Percentiles rank a stretch among this genome's conserved stretches.
Conservation (phyloP, 2,888 invertebrate species). For the Diabrotica balteata region DNA sequence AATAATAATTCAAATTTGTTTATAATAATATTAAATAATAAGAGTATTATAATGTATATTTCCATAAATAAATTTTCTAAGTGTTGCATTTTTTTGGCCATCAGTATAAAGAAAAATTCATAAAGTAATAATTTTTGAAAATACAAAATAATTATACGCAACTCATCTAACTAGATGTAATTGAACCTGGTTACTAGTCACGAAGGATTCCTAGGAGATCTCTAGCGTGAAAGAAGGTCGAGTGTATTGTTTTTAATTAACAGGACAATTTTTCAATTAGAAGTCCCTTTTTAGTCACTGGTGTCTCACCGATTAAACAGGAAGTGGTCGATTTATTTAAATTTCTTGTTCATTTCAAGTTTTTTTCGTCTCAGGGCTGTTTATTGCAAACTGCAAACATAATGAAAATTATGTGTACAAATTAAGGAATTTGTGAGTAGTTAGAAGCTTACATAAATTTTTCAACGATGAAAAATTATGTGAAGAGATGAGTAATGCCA, state of each 20-base stretch:
- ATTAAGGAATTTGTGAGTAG: too few species aligned
- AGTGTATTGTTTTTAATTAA: constrained; percentile 31
- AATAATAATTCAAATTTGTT: too few species aligned
- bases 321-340: constrained; percentile 29
- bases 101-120: too few species aligned
- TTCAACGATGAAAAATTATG: too few species aligned
- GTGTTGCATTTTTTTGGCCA: too few species aligned
- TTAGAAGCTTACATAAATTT: too few species aligned
- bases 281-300: constrained; percentile 27
- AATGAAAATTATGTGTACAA: not conserved
- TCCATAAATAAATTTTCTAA: too few species aligned
- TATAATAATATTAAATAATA: too few species aligned
- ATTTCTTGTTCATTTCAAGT: not conserved
- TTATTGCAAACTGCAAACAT: not conserved
- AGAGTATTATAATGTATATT: too few species aligned
- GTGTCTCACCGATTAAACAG: constrained; percentile 23
- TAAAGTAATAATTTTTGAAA: too few species aligned
- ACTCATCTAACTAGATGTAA: not conserved
- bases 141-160: too few species aligned
- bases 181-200: constrained; percentile 3
- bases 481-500: too few species aligned
- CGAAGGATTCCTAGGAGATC: constrained; percentile 18
- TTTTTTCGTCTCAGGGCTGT: not conserved
- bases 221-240: constrained; percentile 27
- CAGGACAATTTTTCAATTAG: constrained; percentile 28